Conservation (phyloP, 2,888 invertebrate species). For the Atherix ibis region DNA sequence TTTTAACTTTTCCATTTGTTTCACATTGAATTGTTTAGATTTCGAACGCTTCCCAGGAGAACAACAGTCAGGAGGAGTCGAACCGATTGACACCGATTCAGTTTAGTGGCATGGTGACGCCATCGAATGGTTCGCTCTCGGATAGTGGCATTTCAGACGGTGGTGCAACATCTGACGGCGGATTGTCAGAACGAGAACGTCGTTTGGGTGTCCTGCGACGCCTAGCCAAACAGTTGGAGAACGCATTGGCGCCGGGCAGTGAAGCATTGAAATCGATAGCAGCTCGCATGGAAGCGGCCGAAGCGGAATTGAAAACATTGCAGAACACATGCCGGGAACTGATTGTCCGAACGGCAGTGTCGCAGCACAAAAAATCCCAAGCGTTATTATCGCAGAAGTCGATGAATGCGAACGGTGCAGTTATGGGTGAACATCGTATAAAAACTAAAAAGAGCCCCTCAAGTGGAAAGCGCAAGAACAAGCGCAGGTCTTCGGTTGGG, state of each 20-base stretch:
- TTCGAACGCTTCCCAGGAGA: too few relatives aligned
- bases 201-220: constrained; percentile 47
- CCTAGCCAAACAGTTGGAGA: constrained; percentile 47
- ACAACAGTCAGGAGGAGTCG: too few relatives aligned
- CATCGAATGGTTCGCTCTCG: constrained; percentile 44
- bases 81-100: too few relatives aligned
- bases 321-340: constrained; percentile 49
- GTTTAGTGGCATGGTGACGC: constrained; percentile 15
- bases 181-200: constrained; percentile 46
- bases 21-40: too few relatives aligned
- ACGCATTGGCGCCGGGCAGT: constrained; percentile 49
- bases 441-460: constrained; percentile 12
- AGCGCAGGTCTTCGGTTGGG: constrained; percentile 11
- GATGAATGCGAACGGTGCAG: not conserved
- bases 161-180: constrained; percentile 56
- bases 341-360: constrained; percentile 33
- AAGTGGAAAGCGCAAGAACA: constrained; percentile 14
- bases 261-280: constrained; percentile 46
- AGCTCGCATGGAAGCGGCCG: constrained; percentile 47
- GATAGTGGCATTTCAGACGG: constrained; percentile 62
- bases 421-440: constrained; percentile 7
- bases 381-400: not conserved
- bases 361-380: constrained; percentile 24
- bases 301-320: constrained; percentile 46
- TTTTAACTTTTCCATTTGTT: too few relatives aligned